Conservation (phyloP, 2,888 invertebrate genomes). For the Dorcus parallelipipedus region DNA sequence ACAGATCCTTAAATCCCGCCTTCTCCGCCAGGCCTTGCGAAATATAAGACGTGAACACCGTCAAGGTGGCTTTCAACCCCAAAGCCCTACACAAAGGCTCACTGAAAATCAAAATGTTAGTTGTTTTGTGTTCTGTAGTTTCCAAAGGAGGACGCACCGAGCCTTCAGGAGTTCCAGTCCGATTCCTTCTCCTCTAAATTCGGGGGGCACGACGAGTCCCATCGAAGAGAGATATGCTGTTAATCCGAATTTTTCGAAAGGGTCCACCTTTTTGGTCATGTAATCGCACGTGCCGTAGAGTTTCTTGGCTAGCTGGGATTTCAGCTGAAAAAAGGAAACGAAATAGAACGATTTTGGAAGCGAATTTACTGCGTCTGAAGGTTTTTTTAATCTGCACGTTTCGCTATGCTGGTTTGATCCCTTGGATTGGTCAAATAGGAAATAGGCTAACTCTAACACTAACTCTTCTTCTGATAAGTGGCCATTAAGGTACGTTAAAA, state of each 20-base stretch:
- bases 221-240: slow-evolving; percentile 15
- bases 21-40: slow-evolving; percentile 54
- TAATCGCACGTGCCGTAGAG: no score
- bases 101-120: slow-evolving; percentile 33
- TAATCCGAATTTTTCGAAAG: slow-evolving; percentile 7
- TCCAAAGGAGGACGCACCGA: slow-evolving; percentile 17
- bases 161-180: slow-evolving; percentile 29
- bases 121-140: no score
- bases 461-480: no score
- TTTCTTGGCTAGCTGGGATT: no score
- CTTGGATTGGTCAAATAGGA: no score
- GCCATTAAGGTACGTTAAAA: no score
- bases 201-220: slow-evolving; percentile 39
- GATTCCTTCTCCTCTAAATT: slow-evolving; percentile 37
- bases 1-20: slow-evolving; percentile 50
- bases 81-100: slow-evolving; percentile 53
- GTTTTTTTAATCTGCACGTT: no score
- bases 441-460: no score
- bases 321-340: no score
- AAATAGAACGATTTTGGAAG: no score
- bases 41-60: slow-evolving; percentile 54
- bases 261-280: not conserved
- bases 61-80: slow-evolving; percentile 50
- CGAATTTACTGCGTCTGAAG: no score
- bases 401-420: no score